Percentiles rank a stretch among this genome's conserved stretches.
Evolutionary conservation across 1,140 invertebrate genomes (phyloP).

Genomic region (Papilio polytes): DNA sequence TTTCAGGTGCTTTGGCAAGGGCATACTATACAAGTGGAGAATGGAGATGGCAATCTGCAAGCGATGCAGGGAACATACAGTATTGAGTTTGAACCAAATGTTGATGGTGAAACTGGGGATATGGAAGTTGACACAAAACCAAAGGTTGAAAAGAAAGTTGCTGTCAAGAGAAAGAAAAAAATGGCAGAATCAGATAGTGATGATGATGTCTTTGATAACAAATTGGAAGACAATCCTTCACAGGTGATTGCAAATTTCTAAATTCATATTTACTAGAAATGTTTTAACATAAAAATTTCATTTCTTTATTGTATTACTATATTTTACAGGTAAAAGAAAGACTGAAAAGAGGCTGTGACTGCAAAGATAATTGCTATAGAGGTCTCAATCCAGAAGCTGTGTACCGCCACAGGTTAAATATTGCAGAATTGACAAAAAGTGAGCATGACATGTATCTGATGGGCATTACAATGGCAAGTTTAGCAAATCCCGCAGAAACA

Average conservation of each 20-base stretch:
- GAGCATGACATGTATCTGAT: conserved; percentile 91
- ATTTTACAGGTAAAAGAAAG: conserved; percentile 86
- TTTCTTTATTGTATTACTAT: neutral
- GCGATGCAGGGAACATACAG: conserved; percentile 64
- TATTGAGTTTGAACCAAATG: conserved; percentile 71
- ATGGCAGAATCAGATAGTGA: conserved; percentile 79
- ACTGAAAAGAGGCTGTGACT: conserved; percentile 89
- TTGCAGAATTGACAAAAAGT: conserved; percentile 90
- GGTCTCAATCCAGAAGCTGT: conserved; percentile 89
- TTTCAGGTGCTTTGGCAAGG: conserved; percentile 86
- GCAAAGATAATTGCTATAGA: conserved; percentile 90
- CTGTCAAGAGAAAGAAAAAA: conserved; percentile 82
- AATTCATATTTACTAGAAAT: neutral
- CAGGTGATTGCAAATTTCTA: neutral
- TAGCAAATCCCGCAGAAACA: conserved; percentile 90
- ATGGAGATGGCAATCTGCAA: conserved; percentile 72
- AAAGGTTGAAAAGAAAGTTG: conserved; percentile 80
- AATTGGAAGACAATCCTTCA: conserved; percentile 79
- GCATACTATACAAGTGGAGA: conserved; percentile 85
- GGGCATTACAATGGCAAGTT: conserved; percentile 92
- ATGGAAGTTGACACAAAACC: conserved; percentile 79
- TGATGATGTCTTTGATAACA: conserved; percentile 81
- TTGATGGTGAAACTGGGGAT: conserved; percentile 63
- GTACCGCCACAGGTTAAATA: conserved; percentile 90
- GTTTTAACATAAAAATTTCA: neutral